Base-by-base conservation (phyloP, 2,113 vertebrate species). In the Nibea albiflora region DNA sequence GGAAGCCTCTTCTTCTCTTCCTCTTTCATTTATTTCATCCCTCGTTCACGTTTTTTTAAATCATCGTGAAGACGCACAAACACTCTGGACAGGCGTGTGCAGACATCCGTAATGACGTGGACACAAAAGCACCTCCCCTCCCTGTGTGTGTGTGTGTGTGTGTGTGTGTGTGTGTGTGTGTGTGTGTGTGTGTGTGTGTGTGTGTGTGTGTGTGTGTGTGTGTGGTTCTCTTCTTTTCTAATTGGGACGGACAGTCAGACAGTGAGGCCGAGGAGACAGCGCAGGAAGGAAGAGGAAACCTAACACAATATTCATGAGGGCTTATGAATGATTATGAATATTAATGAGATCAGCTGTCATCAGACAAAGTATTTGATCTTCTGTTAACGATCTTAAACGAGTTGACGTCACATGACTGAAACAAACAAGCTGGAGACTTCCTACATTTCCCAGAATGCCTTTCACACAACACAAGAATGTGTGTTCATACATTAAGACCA, bases 191-290 rank as follows among this genome's bases (percentile, higher is more conserved):
- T 56, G 68, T 19, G 44, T 57, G 69, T n/a, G 31, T 64, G 79
- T 56, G 68, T 24, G 44, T 60, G 76, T 56, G 68, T 24, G 31
- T 64, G 79, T 56, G 68, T 20, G 44, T 64, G 79, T 56, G 68
- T 19, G 44, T 57, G 69, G 20, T 79, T 78, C 85, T 89, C 28
- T 83, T 87, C 49, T 46, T 42, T 47, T 22, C 80, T 85, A 81
- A 85, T 75, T 79, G 79, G 78, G 76, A 71, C 0, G 64, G 84
- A 82, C 84, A 47, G 66, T 56, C 78, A 54, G 83, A 70, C 31
- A 31, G 5, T 1, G 78, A 58, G 80, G 69, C 0, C 35, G 71
- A 81, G 70, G 62, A 60, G 42, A 53, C 31, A 39, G 65, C 31
- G 53, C 16, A 57, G 76, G 67, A 52, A 78, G 70, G 61, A 80